Conservation (phyloP, 1,140 invertebrate species). For the Listronotus bonariensis region DNA sequence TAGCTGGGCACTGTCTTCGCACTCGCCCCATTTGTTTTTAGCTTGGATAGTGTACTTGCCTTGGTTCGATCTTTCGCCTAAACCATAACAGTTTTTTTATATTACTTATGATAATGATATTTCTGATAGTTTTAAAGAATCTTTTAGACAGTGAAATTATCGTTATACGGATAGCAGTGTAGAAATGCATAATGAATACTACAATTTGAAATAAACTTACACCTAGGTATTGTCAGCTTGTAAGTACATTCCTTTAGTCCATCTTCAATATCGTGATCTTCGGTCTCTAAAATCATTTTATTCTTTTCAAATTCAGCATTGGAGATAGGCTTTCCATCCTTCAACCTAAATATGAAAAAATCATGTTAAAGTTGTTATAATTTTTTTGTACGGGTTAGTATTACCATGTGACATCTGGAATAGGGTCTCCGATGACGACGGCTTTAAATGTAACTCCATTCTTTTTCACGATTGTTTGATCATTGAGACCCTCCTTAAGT, state of each 20-base stretch:
- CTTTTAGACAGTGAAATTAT: no score
- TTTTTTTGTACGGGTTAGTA: not conserved
- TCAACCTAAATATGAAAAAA: slow-evolving; percentile 53
- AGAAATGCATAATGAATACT: no score
- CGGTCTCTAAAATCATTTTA: slow-evolving; percentile 59
- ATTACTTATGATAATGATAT: no score
- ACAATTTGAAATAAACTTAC: slow-evolving; percentile 46
- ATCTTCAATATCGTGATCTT: slow-evolving; percentile 70
- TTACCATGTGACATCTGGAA: slow-evolving; percentile 66
- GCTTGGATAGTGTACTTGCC: slow-evolving; percentile 81
- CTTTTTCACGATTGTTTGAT: slow-evolving; percentile 71
- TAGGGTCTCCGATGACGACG: slow-evolving; percentile 80
- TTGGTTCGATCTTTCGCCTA: slow-evolving; percentile 73
- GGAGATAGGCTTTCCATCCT: slow-evolving; percentile 58
- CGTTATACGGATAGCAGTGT: no score
- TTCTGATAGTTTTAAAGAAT: no score
- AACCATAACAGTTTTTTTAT: slow-evolving; percentile 14
- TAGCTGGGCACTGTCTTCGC: slow-evolving; percentile 69
- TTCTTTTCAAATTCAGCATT: slow-evolving; percentile 54
- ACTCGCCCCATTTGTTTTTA: slow-evolving; percentile 77
- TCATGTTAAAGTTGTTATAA: no score
- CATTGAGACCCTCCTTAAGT: slow-evolving; percentile 67
- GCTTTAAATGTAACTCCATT: slow-evolving; percentile 74
- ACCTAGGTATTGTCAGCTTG: slow-evolving; percentile 68
- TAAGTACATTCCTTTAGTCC: slow-evolving; percentile 76